phyloP scores from a whole-genome alignment of 2,888 invertebrate species.

The Calliopum simillimum region DNA sequence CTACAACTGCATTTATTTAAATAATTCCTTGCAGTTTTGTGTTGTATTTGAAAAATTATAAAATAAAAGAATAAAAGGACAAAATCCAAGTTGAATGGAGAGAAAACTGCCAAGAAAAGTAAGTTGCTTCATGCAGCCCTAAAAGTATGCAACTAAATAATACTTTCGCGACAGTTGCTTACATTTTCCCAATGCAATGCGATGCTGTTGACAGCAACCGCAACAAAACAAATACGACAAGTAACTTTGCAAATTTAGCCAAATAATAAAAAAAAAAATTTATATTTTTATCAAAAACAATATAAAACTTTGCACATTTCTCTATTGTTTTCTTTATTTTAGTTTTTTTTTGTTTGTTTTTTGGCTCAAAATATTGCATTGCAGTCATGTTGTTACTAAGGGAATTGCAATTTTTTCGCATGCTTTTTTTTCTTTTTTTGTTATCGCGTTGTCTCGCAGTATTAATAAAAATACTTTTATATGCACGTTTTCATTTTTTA shows the following conservation, averaged over 20 bases:
- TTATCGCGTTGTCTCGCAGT: neutral
- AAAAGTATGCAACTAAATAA: slow-evolving; percentile 35
- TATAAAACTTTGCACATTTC: slow-evolving; percentile 22
- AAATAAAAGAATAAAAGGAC: neutral
- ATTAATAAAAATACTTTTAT: slow-evolving; percentile 20
- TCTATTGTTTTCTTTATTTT: no score
- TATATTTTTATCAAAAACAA: slow-evolving; percentile 6
- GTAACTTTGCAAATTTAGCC: slow-evolving; percentile 35
- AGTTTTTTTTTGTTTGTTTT: no score
- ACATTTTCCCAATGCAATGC: slow-evolving; percentile 39
- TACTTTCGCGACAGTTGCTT: slow-evolving; percentile 45
- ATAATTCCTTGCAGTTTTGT: slow-evolving; percentile 10
- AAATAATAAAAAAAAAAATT: slow-evolving; percentile 12
- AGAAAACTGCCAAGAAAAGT: neutral
- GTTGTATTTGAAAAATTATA: neutral
- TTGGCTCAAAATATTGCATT: slow-evolving; percentile 26
- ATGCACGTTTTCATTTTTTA: slow-evolving; percentile 14
- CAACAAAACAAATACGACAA: slow-evolving; percentile 35
- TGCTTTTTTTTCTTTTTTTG: neutral
- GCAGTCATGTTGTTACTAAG: neutral
- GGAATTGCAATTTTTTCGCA: slow-evolving; percentile 15
- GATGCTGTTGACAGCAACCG: slow-evolving; percentile 45
- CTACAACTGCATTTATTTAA: slow-evolving; percentile 19
- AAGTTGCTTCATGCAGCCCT: slow-evolving; percentile 1
- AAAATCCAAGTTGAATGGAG: neutral